Percentiles rank a stretch among this genome's conserved stretches.
phyloP scores from a whole-genome alignment of 1,140 invertebrate genomes.

The Pachypsylla venusta region DNA sequence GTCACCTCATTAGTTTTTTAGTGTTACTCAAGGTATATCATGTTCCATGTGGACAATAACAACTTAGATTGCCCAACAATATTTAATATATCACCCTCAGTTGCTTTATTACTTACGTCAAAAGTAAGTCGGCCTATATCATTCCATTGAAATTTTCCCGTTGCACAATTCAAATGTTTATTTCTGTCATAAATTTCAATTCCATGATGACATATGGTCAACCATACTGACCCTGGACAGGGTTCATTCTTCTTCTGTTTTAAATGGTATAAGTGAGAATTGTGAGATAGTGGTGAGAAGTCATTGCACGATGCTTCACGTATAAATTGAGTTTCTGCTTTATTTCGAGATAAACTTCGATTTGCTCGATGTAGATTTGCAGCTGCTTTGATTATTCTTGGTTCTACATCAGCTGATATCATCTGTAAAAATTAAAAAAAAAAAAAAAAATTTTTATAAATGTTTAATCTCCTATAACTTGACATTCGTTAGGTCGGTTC shows the following conservation, averaged over 20 bases:
- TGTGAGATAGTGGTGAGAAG: conserved; percentile 58
- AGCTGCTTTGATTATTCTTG: conserved; percentile 39
- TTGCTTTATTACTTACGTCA: conserved; percentile 55
- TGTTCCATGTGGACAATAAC: too few relatives aligned
- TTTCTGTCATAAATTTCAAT: conserved; percentile 55
- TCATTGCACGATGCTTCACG: conserved; percentile 70
- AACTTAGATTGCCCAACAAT: too few relatives aligned
- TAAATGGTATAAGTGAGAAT: conserved; percentile 80
- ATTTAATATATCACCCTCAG: too few relatives aligned
- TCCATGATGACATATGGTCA: conserved; percentile 71
- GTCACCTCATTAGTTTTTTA: too few relatives aligned
- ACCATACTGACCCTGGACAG: conserved; percentile 51
- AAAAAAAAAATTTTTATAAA: too few relatives aligned
- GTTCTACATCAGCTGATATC: conserved; percentile 31
- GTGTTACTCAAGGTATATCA: too few relatives aligned
- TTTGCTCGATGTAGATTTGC: conserved; percentile 54
- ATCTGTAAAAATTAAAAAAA: conserved; percentile 27
- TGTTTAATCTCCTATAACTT: too few relatives aligned
- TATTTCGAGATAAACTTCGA: conserved; percentile 49
- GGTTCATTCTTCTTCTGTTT: conserved; percentile 65
- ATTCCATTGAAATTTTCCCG: conserved; percentile 67
- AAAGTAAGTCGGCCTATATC: conserved; percentile 86
- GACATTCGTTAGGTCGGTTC: too few relatives aligned
- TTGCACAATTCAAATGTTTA: conserved; percentile 12
- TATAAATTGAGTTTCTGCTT: conserved; percentile 74